These are phyloP conservation scores for Cephus cinctus DNA, from an alignment of 1,140 invertebrate genomes.

Conservation along the genomic window DNA sequence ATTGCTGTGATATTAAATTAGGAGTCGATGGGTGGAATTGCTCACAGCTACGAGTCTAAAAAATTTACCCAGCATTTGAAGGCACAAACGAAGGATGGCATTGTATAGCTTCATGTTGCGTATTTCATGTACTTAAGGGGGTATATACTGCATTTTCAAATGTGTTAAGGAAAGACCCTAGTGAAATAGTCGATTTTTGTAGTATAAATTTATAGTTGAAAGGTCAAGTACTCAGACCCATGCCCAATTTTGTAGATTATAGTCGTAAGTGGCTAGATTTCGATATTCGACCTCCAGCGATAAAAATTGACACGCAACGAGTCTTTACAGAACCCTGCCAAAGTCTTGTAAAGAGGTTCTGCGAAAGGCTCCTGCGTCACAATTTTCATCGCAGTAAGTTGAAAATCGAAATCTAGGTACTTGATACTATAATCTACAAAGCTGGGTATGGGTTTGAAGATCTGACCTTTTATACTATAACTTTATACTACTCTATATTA, in stretches of 20 bases:
- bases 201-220: neutral
- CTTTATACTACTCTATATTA: neutral
- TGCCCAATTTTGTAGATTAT: neutral
- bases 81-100: neutral
- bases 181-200: neutral
- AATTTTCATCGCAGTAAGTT: neutral
- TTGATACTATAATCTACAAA: neutral
- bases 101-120: too few species aligned
- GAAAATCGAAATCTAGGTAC: neutral
- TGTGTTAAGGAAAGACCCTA: neutral
- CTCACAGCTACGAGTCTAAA: too few species aligned
- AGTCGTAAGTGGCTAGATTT: neutral
- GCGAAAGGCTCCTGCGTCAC: neutral
- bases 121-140: neutral
- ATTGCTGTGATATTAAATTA: too few species aligned
- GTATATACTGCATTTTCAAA: neutral
- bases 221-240: neutral
- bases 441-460: neutral
- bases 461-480: neutral
- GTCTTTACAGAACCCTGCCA: neutral
- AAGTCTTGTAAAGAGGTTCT: neutral
- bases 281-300: neutral
- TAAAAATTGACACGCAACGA: neutral
- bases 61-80: neutral
- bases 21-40: too few species aligned